Base-by-base conservation (phyloP, 2,113 vertebrate genomes). In the Tupaia chinensis region DNA sequence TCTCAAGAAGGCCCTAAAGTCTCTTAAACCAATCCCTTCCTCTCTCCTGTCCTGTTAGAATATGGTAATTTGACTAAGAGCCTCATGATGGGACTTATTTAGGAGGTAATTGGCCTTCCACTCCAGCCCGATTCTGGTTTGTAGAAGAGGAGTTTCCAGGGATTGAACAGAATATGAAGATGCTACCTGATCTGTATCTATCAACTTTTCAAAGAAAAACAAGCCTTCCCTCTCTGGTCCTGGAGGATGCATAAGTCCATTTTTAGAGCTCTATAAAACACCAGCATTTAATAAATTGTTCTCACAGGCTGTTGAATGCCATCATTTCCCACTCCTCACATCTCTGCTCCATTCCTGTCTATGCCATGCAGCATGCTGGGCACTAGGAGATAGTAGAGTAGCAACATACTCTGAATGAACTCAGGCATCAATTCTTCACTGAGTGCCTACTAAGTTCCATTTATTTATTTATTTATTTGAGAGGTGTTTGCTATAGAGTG, bases 141-240 rank as follows among this genome's bases (percentile, higher is more conserved):
- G 13, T 29, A 14, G 65, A 53, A 8, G 11, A 12, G 9, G 53
- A 79, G 32, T 56, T 58, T 56, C 73, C 25, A 65, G 70, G n/a
- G 58, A 60, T 5, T 25, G 58, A 19, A 6, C 3, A 54, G 16
- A 72, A 58, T 4, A 17, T 60, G 77, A 60, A 61, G 29, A 74
- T 13, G 13, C 25, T 5, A 15, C 13, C 60, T 60, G 78, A 0
- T 0, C 0, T 29, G 12, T 77, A 63, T 94, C 9, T 17, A 0
- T 1, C 17, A 63, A 58, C n/a, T 25, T 27, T 7, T 73, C 58
- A 58, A 9, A 77, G 0, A 32, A 86, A 92, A 53, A 27, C n/a
- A 27, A 94, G 32, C 32, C 56, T 89, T 65, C 19, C 76, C 23
- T 23, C 22, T 3, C 1, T 84, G 12, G 63, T 84, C 60, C 74